Conservation (phyloP, 2,797 vertebrate species). For the Distichodus sexfasciatus region DNA sequence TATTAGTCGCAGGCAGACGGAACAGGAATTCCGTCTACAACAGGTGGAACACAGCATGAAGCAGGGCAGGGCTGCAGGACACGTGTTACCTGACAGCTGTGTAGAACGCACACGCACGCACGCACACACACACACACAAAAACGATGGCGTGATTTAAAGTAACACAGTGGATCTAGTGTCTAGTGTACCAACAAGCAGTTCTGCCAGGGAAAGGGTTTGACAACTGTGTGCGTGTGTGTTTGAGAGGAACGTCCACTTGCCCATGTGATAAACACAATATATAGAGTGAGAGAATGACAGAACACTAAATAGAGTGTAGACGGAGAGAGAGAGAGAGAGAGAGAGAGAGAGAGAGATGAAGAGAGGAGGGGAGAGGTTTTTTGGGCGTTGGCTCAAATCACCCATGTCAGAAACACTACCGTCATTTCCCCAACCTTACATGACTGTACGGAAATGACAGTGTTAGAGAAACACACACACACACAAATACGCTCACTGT, state of each 20-base stretch:
- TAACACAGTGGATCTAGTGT: neutral
- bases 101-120: neutral
- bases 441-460: conserved; percentile 9
- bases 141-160: neutral
- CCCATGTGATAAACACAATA: too few species aligned
- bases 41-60: neutral
- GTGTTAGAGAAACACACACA: neutral
- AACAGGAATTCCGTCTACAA: neutral
- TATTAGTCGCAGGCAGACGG: too few species aligned
- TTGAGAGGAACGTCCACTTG: neutral
- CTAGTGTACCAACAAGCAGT: neutral
- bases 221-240: neutral
- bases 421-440: conserved; percentile 17
- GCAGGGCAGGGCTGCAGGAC: neutral
- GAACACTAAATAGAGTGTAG: neutral
- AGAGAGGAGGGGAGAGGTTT: neutral
- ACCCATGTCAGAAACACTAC: neutral
- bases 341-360: neutral
- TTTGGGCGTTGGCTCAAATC: neutral
- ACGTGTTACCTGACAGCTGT: neutral
- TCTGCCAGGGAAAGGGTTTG: neutral
- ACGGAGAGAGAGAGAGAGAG: conserved; percentile 4
- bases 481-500: neutral
- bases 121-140: neutral
- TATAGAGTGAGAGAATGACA: too few species aligned